Percentiles rank a stretch among this genome's conserved stretches.
Conservation (phyloP, 2,113 vertebrate genomes). For the Perca schrenkii region DNA sequence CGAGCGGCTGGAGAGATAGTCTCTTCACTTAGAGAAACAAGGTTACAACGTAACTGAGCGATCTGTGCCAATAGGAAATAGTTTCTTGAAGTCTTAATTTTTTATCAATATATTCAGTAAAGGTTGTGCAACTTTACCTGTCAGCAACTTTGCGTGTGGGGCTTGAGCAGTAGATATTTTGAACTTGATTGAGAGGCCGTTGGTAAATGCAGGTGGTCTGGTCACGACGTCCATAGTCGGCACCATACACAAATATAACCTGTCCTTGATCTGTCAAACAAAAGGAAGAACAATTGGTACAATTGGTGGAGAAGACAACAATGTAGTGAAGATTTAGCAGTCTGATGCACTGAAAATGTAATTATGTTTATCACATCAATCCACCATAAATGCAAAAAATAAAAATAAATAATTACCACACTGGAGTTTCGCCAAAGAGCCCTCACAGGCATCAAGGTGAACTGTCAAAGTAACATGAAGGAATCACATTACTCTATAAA, state of each 20-base stretch:
- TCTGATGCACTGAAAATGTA: not conserved
- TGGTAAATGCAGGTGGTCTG: conserved; percentile 41
- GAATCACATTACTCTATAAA: not conserved
- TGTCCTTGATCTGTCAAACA: conserved; percentile 31
- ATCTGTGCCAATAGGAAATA: not conserved
- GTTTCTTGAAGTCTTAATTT: not conserved
- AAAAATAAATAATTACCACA: conserved; percentile 57
- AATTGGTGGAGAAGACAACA: not conserved
- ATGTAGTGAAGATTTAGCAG: not conserved
- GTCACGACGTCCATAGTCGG: conserved; percentile 67
- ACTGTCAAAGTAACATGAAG: conserved; percentile 36
- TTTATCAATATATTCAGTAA: not conserved
- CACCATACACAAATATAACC: conserved; percentile 50
- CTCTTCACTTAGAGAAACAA: too few species aligned
- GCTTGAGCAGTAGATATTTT: conserved; percentile 7
- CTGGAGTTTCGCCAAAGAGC: conserved; percentile 24
- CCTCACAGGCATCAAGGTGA: conserved; percentile 21
- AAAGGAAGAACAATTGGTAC: not conserved
- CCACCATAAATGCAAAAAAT: not conserved
- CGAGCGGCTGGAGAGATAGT: too few species aligned
- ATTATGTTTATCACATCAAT: not conserved
- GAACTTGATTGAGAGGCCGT: not conserved
- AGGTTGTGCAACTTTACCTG: conserved; percentile 24
- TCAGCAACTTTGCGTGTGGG: conserved; percentile 5
- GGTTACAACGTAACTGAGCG: too few species aligned